Evolutionary conservation across 2,888 invertebrate genomes (phyloP).

Genomic region (Holacanthella duospinosa): DNA sequence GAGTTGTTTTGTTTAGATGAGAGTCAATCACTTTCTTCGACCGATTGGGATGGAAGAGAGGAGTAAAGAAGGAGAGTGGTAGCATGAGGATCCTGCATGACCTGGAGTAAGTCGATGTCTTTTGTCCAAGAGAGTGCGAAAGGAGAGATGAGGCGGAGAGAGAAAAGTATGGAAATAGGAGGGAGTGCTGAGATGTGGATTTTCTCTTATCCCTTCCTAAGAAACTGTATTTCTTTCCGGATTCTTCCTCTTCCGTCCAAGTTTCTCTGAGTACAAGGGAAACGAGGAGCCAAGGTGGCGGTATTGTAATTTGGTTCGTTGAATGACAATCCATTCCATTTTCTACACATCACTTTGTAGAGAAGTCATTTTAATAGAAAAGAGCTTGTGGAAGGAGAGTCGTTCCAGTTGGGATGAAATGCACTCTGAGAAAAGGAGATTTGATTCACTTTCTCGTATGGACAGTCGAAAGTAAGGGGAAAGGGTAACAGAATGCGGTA

Average conservation of each 20-base stretch:
- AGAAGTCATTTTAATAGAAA: background rate
- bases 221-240: background rate
- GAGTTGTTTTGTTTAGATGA: no score
- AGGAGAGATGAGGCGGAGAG: no score
- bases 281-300: background rate
- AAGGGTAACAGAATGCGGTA: background rate
- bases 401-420: background rate
- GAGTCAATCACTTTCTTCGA: no score
- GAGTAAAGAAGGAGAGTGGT: no score
- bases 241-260: background rate
- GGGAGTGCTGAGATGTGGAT: background rate
- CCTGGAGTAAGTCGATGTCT: background rate
- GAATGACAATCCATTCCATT: background rate
- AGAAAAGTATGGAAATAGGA: background rate
- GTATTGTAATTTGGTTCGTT: background rate
- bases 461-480: background rate
- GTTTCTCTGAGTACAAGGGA: background rate
- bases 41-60: no score
- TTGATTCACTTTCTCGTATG: background rate
- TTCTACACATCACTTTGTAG: background rate
- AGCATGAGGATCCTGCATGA: background rate
- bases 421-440: background rate
- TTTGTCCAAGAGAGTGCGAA: background rate
- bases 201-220: background rate
- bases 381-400: background rate